Base-by-base conservation (phyloP, 2,113 vertebrate species). In the Coryphaenoides rupestris region DNA sequence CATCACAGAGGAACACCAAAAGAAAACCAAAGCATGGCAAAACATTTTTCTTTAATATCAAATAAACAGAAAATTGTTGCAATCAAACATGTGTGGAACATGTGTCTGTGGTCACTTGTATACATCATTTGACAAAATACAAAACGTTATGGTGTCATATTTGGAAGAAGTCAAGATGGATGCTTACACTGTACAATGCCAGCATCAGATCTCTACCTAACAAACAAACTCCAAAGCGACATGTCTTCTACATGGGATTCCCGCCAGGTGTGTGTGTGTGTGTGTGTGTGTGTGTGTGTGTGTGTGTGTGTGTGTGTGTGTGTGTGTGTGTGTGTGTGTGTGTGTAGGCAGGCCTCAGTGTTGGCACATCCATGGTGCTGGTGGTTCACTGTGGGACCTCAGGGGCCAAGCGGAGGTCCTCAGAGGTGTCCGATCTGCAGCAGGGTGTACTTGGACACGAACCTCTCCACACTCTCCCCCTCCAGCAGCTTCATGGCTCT, bases 401-500 rank as follows among this genome's bases (percentile, higher is more conserved):
- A n/a, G n/a, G n/a, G n/a, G n/a, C n/a, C 33, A 40, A 17, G 15
- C 5, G 47, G 47, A n/a, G 14, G 60, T 23, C 58, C 67, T 70
- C 87, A 92, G 49, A 90, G 73, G 73, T 93, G 92, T 66, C 94
- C 94, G 0, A 91, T 92, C 88, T 99, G 95, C 46, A 95, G 73
- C 67, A 99, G 85, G 13, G 93, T 93, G 56, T 96, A 91, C 77
- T 92, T 93, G 57, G 92, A 83, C 19, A 90, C 78, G 81, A 98
- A 99, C 16, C 75, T 75, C 80, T 98, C 94, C 81, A 95, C 92
- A 14, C 88, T 75, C 22, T 92, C 89, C 22, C 92, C 95, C 65
- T 93, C 90, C 72, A 99, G 70, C 62, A 89, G 89, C 86, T 95
- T 96, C 94, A 97, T 91, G 63, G 97, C 97, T 80, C 96, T 91